Conservation (phyloP, 2,888 invertebrate species). For the Lottia scabra region DNA sequence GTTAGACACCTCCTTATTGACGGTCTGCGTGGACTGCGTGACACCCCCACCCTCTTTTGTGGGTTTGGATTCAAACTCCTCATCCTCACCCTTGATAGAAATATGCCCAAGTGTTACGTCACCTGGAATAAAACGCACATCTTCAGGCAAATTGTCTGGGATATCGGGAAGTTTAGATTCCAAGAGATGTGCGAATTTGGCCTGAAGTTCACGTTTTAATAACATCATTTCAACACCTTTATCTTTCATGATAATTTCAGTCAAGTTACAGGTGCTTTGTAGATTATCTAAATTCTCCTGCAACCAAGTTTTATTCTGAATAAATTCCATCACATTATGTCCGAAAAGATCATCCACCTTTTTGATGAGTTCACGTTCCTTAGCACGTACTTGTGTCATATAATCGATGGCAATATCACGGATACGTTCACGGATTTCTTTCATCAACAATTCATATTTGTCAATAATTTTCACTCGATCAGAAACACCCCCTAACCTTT, state of each 20-base stretch:
- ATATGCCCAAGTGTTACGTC: constrained; percentile 56
- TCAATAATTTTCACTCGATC: constrained; percentile 56
- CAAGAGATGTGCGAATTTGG: constrained; percentile 58
- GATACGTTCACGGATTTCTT: constrained; percentile 62
- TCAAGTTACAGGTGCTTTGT: constrained; percentile 59
- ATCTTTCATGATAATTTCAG: constrained; percentile 64
- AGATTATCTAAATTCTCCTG: constrained; percentile 60
- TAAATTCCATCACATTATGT: constrained; percentile 50
- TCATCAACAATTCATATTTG: constrained; percentile 60
- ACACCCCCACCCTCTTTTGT: not conserved
- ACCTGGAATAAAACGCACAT: constrained; percentile 60
- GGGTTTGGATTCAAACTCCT: not conserved
- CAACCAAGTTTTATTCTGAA: constrained; percentile 58
- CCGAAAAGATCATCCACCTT: constrained; percentile 60
- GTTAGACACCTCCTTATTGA: not conserved
- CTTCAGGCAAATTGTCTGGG: constrained; percentile 46
- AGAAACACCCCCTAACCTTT: constrained; percentile 49
- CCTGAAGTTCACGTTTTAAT: constrained; percentile 64
- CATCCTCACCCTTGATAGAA: constrained; percentile 9
- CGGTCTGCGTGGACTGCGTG: not conserved
- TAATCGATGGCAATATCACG: constrained; percentile 55
- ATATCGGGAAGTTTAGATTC: constrained; percentile 45
- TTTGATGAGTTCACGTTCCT: constrained; percentile 60
- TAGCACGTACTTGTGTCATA: constrained; percentile 41
- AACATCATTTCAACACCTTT: constrained; percentile 66